phyloP scores from a whole-genome alignment of 2,797 vertebrate species.

The Sebastes nivosus region DNA sequence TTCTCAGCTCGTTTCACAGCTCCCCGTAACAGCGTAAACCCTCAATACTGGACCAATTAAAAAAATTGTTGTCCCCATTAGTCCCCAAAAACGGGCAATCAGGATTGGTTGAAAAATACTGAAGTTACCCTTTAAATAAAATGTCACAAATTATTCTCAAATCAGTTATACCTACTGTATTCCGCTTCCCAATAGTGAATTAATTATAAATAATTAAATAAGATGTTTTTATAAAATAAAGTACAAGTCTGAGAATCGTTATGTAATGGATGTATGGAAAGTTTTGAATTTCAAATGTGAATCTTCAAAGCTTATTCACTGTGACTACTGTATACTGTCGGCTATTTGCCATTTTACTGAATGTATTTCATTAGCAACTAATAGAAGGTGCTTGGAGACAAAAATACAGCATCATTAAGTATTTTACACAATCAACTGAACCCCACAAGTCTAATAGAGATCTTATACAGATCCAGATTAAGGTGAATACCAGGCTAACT shows the following conservation, averaged over 20 bases:
- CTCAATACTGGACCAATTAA: no score
- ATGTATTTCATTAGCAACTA: constrained; percentile 7
- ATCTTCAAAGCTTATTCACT: not conserved
- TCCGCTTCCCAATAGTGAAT: not conserved
- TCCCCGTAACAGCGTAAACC: no score
- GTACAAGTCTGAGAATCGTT: not conserved
- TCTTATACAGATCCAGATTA: constrained; percentile 57
- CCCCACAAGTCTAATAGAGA: constrained; percentile 30
- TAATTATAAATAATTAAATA: not conserved
- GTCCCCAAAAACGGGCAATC: no score
- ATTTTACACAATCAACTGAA: constrained; percentile 24
- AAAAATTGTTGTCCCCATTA: no score
- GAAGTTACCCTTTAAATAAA: not conserved
- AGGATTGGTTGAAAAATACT: no score
- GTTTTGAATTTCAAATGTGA: not conserved
- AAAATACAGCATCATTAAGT: not conserved
- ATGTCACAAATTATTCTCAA: not conserved
- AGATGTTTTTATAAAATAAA: no score
- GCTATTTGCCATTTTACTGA: not conserved
- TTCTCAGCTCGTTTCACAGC: no score
- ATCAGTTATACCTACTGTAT: not conserved
- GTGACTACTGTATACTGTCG: not conserved
- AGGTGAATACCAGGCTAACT: constrained; percentile 57
- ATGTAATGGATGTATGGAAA: not conserved
- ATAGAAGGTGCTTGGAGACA: not conserved